Conservation (phyloP, 2,113 vertebrate genomes). For the Sorex araneus region DNA sequence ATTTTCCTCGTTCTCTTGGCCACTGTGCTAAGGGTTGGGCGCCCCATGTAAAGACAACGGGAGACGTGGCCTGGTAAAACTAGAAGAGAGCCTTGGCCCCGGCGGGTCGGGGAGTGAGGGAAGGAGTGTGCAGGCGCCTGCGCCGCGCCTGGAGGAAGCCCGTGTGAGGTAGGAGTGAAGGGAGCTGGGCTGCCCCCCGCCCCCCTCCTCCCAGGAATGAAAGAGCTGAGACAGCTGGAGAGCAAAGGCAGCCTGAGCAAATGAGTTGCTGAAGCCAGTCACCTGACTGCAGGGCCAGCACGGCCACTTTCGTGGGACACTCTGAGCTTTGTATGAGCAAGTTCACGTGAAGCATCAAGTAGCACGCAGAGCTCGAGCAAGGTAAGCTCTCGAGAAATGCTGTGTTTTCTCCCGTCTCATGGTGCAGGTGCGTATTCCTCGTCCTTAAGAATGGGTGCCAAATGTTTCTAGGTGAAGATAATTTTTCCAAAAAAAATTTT, state of each 20-base stretch:
- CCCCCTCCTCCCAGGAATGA: neutral
- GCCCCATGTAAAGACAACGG: neutral
- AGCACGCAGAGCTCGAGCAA: neutral
- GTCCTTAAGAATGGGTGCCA: neutral
- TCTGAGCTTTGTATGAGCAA: neutral
- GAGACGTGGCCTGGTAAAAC: neutral
- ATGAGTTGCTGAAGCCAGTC: neutral
- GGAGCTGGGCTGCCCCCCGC: neutral
- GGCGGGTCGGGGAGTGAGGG: neutral
- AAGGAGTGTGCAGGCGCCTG: neutral
- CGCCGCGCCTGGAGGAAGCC: neutral
- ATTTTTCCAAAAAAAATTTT: neutral
- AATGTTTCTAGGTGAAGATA: neutral
- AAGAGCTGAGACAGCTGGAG: slow-evolving; percentile 7
- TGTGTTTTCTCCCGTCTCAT: neutral
- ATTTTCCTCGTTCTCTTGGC: neutral
- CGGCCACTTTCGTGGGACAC: neutral
- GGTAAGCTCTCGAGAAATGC: neutral
- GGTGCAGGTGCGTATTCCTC: neutral
- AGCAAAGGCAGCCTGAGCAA: neutral
- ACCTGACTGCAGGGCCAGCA: neutral
- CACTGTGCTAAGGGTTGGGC: neutral
- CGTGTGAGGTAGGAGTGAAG: neutral
- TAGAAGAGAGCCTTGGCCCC: neutral
- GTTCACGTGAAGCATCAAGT: neutral